These are phyloP conservation scores for Drosophila lutescens DNA, from an alignment of 2,888 invertebrate species.

Conservation along the genomic window DNA sequence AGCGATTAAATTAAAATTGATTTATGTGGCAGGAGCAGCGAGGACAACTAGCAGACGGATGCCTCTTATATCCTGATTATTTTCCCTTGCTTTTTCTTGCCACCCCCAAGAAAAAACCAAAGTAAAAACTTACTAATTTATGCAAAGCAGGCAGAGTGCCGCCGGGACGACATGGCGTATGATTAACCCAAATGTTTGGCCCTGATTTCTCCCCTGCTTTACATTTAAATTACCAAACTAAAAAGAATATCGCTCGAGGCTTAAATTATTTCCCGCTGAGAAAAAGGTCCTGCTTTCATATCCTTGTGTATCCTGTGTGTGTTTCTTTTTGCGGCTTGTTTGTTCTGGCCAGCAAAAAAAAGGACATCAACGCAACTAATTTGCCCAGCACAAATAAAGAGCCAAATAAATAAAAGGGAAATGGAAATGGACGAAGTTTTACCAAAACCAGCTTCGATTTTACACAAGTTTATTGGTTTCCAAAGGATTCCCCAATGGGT, in stretches of 20 bases:
- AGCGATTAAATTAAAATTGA: conserved; percentile 81
- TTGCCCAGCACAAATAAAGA: conserved; percentile 50
- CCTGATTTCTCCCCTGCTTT: conserved; percentile 52
- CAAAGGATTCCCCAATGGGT: conserved; percentile 12
- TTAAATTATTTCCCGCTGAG: conserved; percentile 42
- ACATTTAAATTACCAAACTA: conserved; percentile 74
- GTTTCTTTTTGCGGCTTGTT: conserved; percentile 37
- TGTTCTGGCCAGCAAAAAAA: conserved; percentile 53
- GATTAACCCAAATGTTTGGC: conserved; percentile 70
- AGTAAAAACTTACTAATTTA: conserved; percentile 74
- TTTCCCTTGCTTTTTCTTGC: conserved; percentile 7
- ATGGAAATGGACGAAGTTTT: conserved; percentile 30
- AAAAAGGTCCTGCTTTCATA: conserved; percentile 54
- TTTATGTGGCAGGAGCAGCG: conserved; percentile 64
- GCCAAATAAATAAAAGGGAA: conserved; percentile 33
- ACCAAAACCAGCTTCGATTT: conserved; percentile 24
- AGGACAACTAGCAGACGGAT: conserved; percentile 40
- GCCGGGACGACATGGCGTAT: conserved; percentile 63
- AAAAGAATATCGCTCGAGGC: conserved; percentile 51
- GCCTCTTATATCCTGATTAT: conserved; percentile 42
- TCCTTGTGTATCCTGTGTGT: conserved; percentile 26
- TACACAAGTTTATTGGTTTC: conserved; percentile 20
- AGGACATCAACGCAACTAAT: conserved; percentile 63
- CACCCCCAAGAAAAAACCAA: not conserved
- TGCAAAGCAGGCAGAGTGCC: conserved; percentile 58